Evolutionary conservation across 2,797 vertebrate genomes (phyloP).

Genomic region (Siniperca scherzeri): DNA sequence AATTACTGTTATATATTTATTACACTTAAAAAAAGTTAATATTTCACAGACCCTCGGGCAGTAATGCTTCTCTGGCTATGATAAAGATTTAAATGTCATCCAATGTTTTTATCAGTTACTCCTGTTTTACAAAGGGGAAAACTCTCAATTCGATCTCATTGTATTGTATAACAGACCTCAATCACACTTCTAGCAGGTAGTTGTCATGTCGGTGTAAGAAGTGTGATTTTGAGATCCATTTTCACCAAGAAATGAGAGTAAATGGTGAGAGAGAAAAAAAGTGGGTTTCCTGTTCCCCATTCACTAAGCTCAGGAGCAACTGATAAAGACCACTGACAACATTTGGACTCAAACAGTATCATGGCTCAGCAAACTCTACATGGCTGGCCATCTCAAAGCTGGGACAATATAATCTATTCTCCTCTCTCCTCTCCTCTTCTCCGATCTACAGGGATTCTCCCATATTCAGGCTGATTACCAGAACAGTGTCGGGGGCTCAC

Average conservation of each 20-base stretch:
- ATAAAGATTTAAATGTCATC: not conserved
- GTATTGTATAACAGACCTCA: not conserved
- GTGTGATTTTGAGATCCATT: constrained; percentile 33
- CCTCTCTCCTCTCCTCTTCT: constrained; percentile 5
- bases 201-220: constrained; percentile 15
- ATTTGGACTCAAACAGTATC: constrained; percentile 32
- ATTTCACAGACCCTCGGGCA: not conserved
- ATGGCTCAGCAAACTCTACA: constrained; percentile 46
- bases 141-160: not conserved
- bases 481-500: constrained; percentile 91
- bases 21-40: not conserved
- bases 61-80: not conserved
- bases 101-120: not conserved
- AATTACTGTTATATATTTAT: not conserved
- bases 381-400: constrained; percentile 17
- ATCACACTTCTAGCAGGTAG: constrained; percentile 14
- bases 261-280: constrained; percentile 30
- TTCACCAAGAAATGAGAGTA: constrained; percentile 28
- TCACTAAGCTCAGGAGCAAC: constrained; percentile 7
- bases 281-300: not conserved
- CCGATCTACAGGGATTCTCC: constrained; percentile 90
- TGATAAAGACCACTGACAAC: constrained; percentile 25
- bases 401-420: constrained; percentile 19
- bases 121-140: not conserved
- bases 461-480: constrained; percentile 96